A percentile compares a stretch with the other conserved stretches of the same genome.
These are phyloP conservation scores for Rotaria magnacalcarata DNA, from an alignment of 2,888 invertebrate genomes.

Conservation along the genomic window DNA sequence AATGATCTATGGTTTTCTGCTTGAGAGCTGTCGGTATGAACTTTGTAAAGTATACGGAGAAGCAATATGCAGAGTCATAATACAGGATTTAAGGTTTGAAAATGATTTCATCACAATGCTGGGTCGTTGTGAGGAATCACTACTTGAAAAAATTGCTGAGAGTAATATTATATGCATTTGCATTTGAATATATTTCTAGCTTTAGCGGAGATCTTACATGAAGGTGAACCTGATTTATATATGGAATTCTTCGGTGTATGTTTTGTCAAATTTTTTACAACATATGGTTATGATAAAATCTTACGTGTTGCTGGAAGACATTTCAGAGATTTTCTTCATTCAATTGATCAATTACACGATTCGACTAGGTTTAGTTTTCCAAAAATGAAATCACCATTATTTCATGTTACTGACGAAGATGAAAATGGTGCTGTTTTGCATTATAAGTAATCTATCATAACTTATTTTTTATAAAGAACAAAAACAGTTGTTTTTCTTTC, in stretches of 20 bases:
- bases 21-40: neutral
- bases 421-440: conserved; percentile 72
- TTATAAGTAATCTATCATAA: conserved; percentile 35
- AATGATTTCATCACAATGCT: neutral
- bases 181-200: neutral
- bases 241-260: conserved; percentile 44
- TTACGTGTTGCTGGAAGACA: conserved; percentile 80
- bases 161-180: neutral
- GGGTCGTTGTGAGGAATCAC: neutral
- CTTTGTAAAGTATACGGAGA: neutral
- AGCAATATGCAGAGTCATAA: neutral
- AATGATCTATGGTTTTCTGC: conserved; percentile 3
- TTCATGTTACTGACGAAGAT: conserved; percentile 80
- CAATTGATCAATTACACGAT: conserved; percentile 83
- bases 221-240: conserved; percentile 44
- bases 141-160: neutral
- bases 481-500: conserved; percentile 16
- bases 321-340: conserved; percentile 83
- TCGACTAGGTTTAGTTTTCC: conserved; percentile 87
- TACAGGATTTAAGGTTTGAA: conserved; percentile 1
- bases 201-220: conserved; percentile 29
- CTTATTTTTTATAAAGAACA: neutral
- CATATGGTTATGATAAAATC: conserved; percentile 82
- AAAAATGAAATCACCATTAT: conserved; percentile 81
- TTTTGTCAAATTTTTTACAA: conserved; percentile 75